Percentiles rank a stretch among this genome's conserved stretches.
These are phyloP conservation scores for Shinisaurus crocodilurus DNA, from an alignment of 2,113 vertebrate genomes.

Conservation along the genomic window DNA sequence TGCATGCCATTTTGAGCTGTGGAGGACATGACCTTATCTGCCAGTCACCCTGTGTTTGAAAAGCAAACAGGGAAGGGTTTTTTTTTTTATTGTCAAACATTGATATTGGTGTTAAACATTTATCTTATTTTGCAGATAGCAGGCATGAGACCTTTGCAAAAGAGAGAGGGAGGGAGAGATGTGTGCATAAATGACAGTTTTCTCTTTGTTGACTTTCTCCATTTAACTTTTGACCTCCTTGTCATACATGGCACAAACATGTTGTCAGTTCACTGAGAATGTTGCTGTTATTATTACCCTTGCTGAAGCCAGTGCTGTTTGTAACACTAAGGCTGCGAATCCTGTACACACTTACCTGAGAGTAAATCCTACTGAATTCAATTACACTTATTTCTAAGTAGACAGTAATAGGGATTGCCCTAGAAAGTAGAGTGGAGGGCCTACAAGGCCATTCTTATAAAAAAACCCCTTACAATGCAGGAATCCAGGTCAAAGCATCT, in stretches of 20 bases:
- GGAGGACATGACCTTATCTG: slow-evolving; percentile 37
- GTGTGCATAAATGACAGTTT: slow-evolving; percentile 30
- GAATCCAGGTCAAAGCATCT: too few relatives aligned
- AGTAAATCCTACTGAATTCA: neutral
- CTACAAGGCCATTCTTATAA: too few relatives aligned
- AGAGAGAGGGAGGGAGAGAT: slow-evolving; percentile 31
- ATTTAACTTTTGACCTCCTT: slow-evolving; percentile 29
- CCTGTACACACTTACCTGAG: neutral
- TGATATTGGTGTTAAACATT: slow-evolving; percentile 65
- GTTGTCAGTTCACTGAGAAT: neutral
- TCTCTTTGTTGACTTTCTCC: slow-evolving; percentile 9
- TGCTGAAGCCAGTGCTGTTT: neutral
- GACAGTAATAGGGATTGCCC: too few relatives aligned
- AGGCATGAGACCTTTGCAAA: slow-evolving; percentile 24
- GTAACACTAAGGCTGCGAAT: neutral
- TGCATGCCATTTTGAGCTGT: slow-evolving; percentile 18
- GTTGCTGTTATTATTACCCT: neutral
- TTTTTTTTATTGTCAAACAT: slow-evolving; percentile 49
- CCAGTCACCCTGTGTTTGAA: slow-evolving; percentile 47
- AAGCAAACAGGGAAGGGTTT: slow-evolving; percentile 44
- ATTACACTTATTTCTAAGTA: neutral
- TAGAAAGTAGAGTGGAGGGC: too few relatives aligned
- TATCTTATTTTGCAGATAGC: slow-evolving; percentile 44
- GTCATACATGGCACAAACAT: neutral
- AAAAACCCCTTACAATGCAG: too few relatives aligned